Conservation (phyloP, 2,797 vertebrate genomes). For the Podarcis lilfordi region DNA sequence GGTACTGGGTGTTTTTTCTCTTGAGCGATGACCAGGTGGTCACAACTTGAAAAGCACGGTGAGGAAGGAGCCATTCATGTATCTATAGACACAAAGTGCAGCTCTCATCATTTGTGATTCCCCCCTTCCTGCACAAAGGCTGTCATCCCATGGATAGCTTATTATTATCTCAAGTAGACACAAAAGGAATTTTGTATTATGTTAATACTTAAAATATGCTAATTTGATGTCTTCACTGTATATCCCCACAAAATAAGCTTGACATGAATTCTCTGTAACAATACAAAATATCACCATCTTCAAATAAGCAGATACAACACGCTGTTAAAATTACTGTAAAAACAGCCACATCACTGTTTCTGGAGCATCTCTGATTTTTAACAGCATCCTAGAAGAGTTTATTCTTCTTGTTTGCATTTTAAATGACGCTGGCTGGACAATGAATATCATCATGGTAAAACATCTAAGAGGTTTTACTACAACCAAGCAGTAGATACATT, state of each 20-base stretch:
- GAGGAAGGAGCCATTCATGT: conserved; percentile 10
- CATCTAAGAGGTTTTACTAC: too few relatives aligned
- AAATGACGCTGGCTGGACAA: conserved; percentile 5
- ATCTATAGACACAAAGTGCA: background rate
- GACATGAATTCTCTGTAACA: conserved; percentile 66
- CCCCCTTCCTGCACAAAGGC: conserved; percentile 30
- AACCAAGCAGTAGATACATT: too few relatives aligned
- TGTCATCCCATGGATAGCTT: conserved; percentile 44
- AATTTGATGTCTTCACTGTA: conserved; percentile 57
- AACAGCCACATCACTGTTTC: conserved; percentile 58
- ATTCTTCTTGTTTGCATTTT: conserved; percentile 56
- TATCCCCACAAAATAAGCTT: conserved; percentile 59
- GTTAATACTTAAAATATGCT: conserved; percentile 72
- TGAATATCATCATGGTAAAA: conserved; percentile 25
- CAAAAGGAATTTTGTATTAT: conserved; percentile 67
- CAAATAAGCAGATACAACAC: conserved; percentile 65
- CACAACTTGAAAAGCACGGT: conserved; percentile 49
- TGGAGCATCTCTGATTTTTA: conserved; percentile 40
- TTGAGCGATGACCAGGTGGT: conserved; percentile 40
- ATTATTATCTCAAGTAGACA: conserved; percentile 62
- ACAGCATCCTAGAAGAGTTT: conserved; percentile 16
- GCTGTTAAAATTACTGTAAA: conserved; percentile 60
- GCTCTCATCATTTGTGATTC: background rate
- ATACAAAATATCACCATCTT: conserved; percentile 69
- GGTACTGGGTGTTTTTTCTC: background rate